Evolutionary conservation across 2,113 vertebrate species (phyloP).

Genomic region (Scytalopus superciliaris): DNA sequence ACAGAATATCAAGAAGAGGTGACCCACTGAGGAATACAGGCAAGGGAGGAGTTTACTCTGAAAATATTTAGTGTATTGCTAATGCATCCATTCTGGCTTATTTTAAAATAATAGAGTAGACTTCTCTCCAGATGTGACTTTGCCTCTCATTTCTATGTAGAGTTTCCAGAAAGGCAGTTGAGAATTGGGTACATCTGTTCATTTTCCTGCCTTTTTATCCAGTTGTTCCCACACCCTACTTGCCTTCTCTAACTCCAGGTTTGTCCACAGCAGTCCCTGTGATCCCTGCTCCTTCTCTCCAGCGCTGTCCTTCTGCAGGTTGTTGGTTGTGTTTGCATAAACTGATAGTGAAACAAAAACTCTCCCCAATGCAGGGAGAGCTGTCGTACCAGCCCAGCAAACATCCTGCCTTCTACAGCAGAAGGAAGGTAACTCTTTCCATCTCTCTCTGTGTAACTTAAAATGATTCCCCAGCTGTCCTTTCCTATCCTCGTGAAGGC

Average conservation of each 20-base stretch:
- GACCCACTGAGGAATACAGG: not conserved
- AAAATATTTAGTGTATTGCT: not conserved
- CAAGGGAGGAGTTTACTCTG: not conserved
- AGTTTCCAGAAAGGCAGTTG: not conserved
- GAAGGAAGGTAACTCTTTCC: not conserved
- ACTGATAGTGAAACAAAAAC: not conserved
- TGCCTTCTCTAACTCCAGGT: not conserved
- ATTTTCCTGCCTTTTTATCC: not conserved
- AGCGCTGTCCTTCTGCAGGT: not conserved
- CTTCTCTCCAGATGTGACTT: slow-evolving; percentile 1
- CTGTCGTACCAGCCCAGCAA: not conserved
- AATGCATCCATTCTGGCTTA: not conserved
- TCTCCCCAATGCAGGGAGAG: not conserved
- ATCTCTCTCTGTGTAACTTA: not conserved
- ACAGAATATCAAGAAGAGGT: not conserved
- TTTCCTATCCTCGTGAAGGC: not conserved
- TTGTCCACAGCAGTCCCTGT: not conserved
- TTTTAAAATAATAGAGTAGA: not conserved
- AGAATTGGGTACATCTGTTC: not conserved
- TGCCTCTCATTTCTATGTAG: not conserved
- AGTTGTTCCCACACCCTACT: not conserved
- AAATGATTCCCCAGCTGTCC: not conserved
- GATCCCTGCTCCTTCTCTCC: accelerated
- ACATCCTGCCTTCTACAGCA: not conserved
- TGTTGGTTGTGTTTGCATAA: not conserved